A percentile compares a stretch with the other conserved stretches of the same genome.
phyloP scores from a whole-genome alignment of 2,888 invertebrate genomes.

The Rotaria magnacalcarata region DNA sequence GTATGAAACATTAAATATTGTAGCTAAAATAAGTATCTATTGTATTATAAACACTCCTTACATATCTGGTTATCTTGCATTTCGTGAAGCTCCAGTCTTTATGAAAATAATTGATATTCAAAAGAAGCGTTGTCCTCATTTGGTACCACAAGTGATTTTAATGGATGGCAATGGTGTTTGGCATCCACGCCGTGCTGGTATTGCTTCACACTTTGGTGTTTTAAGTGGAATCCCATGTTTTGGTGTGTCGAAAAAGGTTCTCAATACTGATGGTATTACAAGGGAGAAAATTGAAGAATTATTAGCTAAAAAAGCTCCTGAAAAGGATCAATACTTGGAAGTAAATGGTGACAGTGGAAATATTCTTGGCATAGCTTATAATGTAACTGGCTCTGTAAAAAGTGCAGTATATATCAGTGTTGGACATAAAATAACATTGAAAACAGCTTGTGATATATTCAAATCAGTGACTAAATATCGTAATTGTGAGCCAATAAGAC shows the following conservation, averaged over 20 bases:
- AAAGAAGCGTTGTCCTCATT: constrained; percentile 51
- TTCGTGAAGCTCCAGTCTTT: constrained; percentile 58
- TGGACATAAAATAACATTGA: constrained; percentile 54
- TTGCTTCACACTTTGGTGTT: constrained; percentile 61
- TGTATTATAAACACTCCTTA: constrained; percentile 56
- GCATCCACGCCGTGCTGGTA: constrained; percentile 54
- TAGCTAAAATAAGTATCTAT: not conserved
- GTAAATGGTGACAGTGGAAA: constrained; percentile 48
- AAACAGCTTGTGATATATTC: constrained; percentile 53
- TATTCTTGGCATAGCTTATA: not conserved
- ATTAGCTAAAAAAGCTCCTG: constrained; percentile 49
- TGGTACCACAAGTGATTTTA: constrained; percentile 57
- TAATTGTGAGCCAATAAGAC: constrained; percentile 53
- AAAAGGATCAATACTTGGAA: not conserved
- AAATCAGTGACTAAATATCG: constrained; percentile 53
- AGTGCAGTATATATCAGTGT: constrained; percentile 56
- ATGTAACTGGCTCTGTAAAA: constrained; percentile 47
- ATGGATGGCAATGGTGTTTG: constrained; percentile 62
- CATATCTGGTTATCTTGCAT: constrained; percentile 61
- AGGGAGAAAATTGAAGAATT: constrained; percentile 51
- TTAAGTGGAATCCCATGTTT: constrained; percentile 57
- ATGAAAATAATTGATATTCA: constrained; percentile 50
- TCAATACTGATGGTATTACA: constrained; percentile 56
- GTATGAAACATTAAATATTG: not conserved
- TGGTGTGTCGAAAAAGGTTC: constrained; percentile 61